Evolutionary conservation across 2,797 vertebrate genomes (phyloP).

Genomic region (Lutjanus campechanus): DNA sequence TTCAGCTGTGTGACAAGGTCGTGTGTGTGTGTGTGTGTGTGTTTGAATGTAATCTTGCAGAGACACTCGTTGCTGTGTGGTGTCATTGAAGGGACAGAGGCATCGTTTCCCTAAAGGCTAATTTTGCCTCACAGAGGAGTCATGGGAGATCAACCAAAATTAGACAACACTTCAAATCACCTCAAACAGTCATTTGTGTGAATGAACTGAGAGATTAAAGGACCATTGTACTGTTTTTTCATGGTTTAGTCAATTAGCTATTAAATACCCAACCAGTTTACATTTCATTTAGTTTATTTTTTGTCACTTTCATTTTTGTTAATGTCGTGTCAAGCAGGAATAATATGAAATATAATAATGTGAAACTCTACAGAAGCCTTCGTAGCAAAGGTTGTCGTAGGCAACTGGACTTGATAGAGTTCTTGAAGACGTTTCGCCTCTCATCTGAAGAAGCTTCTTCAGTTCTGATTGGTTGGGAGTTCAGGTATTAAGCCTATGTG

Average conservation of each 20-base stretch:
- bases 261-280: background rate
- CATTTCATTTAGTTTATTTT: background rate
- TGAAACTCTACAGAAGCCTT: background rate
- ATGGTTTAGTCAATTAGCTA: slow-evolving; percentile 2
- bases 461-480: too few species aligned
- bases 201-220: slow-evolving; percentile 22
- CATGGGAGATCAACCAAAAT: slow-evolving; percentile 50
- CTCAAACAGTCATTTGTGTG: background rate
- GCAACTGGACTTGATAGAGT: too few species aligned
- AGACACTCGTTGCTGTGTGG: slow-evolving; percentile 45
- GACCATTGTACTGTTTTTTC: background rate
- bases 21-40: slow-evolving; percentile 1
- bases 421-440: too few species aligned
- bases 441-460: too few species aligned
- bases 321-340: background rate
- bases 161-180: slow-evolving; percentile 38
- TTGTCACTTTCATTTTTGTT: background rate
- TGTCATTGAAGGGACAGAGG: slow-evolving; percentile 67
- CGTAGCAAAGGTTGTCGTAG: too few species aligned
- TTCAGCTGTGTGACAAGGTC: slow-evolving; percentile 50
- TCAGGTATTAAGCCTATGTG: too few species aligned
- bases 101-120: slow-evolving; percentile 63
- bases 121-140: slow-evolving; percentile 57
- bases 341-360: background rate
- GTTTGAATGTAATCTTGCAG: slow-evolving; percentile 60